A percentile compares a stretch with the other conserved stretches of the same genome.
These are phyloP conservation scores for Dusona sp. DNA, from an alignment of 2,888 invertebrate species.

Conservation along the genomic window DNA sequence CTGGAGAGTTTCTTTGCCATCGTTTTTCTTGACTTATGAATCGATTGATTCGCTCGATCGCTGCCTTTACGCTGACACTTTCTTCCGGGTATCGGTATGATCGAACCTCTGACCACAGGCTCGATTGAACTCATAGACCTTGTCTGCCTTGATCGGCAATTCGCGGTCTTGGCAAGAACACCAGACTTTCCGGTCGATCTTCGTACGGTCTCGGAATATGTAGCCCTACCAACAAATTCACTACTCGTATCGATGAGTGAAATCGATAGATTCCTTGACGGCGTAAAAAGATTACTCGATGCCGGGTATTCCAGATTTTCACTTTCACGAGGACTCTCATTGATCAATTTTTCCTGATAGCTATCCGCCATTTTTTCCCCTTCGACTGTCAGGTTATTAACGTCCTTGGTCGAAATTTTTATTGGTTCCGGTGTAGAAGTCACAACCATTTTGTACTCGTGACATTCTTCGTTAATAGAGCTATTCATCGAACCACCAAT, in stretches of 20 bases:
- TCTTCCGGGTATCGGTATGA: conserved; percentile 71
- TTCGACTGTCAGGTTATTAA: not conserved
- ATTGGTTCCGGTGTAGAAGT: conserved; percentile 64
- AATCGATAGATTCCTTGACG: conserved; percentile 39
- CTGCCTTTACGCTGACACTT: conserved; percentile 73
- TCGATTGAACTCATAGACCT: conserved; percentile 56
- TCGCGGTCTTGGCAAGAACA: conserved; percentile 71
- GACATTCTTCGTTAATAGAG: conserved; percentile 71
- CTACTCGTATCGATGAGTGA: conserved; percentile 62
- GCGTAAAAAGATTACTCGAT: conserved; percentile 25
- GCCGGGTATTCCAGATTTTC: conserved; percentile 27
- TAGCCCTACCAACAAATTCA: conserved; percentile 74
- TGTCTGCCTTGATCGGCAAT: conserved; percentile 57
- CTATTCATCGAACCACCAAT: conserved; percentile 67
- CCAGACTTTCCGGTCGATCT: conserved; percentile 70
- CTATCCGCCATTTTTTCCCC: conserved; percentile 14
- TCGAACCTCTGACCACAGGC: conserved; percentile 57
- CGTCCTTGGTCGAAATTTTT: conserved; percentile 1
- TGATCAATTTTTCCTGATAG: conserved; percentile 10
- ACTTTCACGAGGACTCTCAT: conserved; percentile 6
- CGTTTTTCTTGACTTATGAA: conserved; percentile 74
- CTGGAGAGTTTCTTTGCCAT: conserved; percentile 47
- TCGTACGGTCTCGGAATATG: conserved; percentile 80
- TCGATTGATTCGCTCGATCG: conserved; percentile 71
- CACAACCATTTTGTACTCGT: conserved; percentile 59